Evolutionary conservation across 2,797 vertebrate species (phyloP).

Genomic region (Propithecus perrieri): DNA sequence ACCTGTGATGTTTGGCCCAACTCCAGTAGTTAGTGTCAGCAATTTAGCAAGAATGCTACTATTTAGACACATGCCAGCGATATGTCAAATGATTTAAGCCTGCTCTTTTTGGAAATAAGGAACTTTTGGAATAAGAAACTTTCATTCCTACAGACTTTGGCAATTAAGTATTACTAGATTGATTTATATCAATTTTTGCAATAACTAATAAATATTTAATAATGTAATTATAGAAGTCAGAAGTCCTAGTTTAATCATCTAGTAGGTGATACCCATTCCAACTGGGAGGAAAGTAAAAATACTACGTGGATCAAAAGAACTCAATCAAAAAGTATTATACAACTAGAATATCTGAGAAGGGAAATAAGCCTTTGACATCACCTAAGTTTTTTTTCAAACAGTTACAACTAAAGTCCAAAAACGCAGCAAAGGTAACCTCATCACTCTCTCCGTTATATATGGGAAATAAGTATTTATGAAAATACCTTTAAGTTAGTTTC

Average conservation of each 20-base stretch:
- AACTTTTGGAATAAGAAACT: not conserved
- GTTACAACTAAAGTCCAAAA: constrained; percentile 10
- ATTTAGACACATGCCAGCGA: not conserved
- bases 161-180: not conserved
- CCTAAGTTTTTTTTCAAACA: not conserved
- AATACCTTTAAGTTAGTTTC: not conserved
- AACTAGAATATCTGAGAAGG: not conserved
- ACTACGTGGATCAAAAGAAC: not conserved
- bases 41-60: not conserved
- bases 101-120: not conserved
- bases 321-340: not conserved
- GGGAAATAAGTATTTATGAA: not conserved
- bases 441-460: not conserved
- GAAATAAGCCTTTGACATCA: not conserved
- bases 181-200: constrained; percentile 27
- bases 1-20: not conserved
- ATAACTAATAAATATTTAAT: not conserved
- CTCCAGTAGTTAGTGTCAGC: not conserved
- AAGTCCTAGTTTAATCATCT: not conserved
- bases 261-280: not conserved
- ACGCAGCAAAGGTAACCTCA: not conserved
- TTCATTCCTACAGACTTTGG: not conserved
- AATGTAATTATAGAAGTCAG: not conserved
- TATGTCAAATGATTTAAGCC: not conserved
- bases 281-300: not conserved